Percentiles rank a stretch among this genome's conserved stretches.
These are phyloP conservation scores for Pristionchus fissidentatus DNA, from an alignment of 2,888 invertebrate genomes.

Conservation along the genomic window DNA sequence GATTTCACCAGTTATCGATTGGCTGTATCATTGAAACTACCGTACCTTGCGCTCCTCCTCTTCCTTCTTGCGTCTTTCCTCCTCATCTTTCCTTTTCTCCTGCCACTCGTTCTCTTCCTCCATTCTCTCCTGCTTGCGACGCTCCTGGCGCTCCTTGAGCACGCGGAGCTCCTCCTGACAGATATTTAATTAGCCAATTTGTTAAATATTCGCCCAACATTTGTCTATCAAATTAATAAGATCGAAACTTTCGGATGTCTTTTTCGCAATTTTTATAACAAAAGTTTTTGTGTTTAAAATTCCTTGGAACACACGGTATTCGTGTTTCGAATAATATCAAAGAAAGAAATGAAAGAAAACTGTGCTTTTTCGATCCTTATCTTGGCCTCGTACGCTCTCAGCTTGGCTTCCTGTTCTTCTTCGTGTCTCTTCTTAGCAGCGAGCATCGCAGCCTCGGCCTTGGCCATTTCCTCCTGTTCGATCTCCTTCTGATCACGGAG, in stretches of 20 bases:
- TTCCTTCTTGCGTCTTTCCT: slow-evolving; percentile 72
- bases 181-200: too few relatives aligned
- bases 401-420: slow-evolving; percentile 75
- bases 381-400: slow-evolving; percentile 73
- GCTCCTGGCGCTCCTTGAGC: slow-evolving; percentile 94
- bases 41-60: slow-evolving; percentile 58
- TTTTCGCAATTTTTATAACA: too few relatives aligned
- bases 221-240: too few relatives aligned
- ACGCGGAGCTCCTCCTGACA: slow-evolving; percentile 94
- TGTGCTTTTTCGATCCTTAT: slow-evolving; percentile 88
- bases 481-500: slow-evolving; percentile 69
- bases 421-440: slow-evolving; percentile 75
- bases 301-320: too few relatives aligned
- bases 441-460: too few relatives aligned
- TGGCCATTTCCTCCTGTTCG: slow-evolving; percentile 71
- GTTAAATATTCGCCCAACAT: too few relatives aligned
- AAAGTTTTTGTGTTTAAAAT: too few relatives aligned
- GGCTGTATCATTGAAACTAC: background rate
- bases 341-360: too few relatives aligned
- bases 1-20: too few relatives aligned
- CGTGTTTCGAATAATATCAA: too few relatives aligned
- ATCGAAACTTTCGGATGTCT: too few relatives aligned
- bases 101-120: slow-evolving; percentile 84
- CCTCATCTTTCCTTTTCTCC: slow-evolving; percentile 71
- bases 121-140: slow-evolving; percentile 67